phyloP scores from a whole-genome alignment of 1,140 invertebrate genomes.

The Mylabris phalerata region DNA sequence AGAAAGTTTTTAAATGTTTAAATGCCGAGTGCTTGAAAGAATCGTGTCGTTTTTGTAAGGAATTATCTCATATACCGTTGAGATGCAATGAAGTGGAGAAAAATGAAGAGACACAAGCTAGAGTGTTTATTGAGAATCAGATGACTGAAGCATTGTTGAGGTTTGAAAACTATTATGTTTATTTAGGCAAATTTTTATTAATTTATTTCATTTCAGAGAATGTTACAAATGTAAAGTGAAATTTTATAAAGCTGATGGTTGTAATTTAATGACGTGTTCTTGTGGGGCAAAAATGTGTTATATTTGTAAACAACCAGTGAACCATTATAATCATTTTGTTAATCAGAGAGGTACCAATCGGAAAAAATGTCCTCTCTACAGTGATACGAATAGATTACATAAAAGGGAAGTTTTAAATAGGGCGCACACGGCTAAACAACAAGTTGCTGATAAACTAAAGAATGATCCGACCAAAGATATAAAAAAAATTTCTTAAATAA shows the following conservation, averaged over 20 bases:
- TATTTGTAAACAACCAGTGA: conserved; percentile 52
- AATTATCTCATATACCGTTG: conserved; percentile 58
- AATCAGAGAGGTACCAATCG: conserved; percentile 1
- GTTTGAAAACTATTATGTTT: conserved; percentile 24
- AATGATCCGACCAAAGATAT: too few species aligned
- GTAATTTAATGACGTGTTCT: conserved; percentile 64
- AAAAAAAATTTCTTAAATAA: too few species aligned
- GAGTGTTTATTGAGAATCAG: conserved; percentile 56
- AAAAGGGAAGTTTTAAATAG: conserved; percentile 20
- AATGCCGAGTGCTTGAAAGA: conserved; percentile 61
- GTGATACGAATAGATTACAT: conserved; percentile 30
- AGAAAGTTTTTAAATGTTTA: conserved; percentile 57
- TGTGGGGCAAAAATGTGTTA: conserved; percentile 67
- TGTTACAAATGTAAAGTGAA: conserved; percentile 54
- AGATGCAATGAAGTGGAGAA: conserved; percentile 58
- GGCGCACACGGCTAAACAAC: conserved; percentile 25
- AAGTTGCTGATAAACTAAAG: too few species aligned
- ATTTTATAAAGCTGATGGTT: conserved; percentile 60
- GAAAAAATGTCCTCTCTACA: conserved; percentile 28
- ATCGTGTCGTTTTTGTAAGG: conserved; percentile 55
- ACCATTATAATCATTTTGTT: conserved; percentile 56
- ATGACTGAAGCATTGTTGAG: conserved; percentile 59
- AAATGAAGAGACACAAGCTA: conserved; percentile 48
- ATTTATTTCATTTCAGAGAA: conserved; percentile 42
- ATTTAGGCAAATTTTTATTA: neutral